Evolutionary conservation across 2,113 vertebrate species (phyloP), one percentile per base, ranked within the genome.

Genomic region (Mus spicilegus): DNA sequence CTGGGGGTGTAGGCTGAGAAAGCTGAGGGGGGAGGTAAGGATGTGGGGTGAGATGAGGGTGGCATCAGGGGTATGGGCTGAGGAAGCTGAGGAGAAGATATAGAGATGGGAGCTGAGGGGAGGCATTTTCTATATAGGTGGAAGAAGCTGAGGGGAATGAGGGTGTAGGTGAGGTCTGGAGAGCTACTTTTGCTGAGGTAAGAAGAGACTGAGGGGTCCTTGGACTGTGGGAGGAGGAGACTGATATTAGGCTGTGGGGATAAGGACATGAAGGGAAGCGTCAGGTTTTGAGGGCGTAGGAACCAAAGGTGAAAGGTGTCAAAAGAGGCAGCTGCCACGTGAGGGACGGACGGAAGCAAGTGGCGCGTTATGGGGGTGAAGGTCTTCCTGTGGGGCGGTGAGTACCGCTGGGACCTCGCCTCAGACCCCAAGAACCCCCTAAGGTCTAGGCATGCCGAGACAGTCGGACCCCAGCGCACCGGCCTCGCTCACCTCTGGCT

Each of bases 281-380:
- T 14, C 1, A 3, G 22, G 0, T 1, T 19, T 87, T 30, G 7
- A 10, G 12, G 1, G 0, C 0, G 13, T 10, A 51, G 36, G 82
- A 58, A 26, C n/a, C 36, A 28, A 26, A 26, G 61, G 28, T 19
- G 36, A 63, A 70, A 70, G 70, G 72, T 75, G 67, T 22, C 33
- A 39, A 51, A 30, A 9, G 39, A 13, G 67, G 22, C n/a, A 24
- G 58, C 58, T 26, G 12, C 14, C n/a, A 3, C 3, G 0, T 5
- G 9, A 28, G 51, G n/a, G 82, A 9, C n/a, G 2, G 19, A 13
- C 49, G 4, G 13, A 82, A 17, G 54, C 36, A 76, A 56, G 46
- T 24, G 49, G 65, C 13, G 51, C 58, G n/a, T 54, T 7, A 24
- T 0, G 0, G 12, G 1, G n/a, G 0, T 0, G 30, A 11, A 11